Conservation (phyloP, 2,113 vertebrate genomes). For the Periophthalmodon schlosseri region DNA sequence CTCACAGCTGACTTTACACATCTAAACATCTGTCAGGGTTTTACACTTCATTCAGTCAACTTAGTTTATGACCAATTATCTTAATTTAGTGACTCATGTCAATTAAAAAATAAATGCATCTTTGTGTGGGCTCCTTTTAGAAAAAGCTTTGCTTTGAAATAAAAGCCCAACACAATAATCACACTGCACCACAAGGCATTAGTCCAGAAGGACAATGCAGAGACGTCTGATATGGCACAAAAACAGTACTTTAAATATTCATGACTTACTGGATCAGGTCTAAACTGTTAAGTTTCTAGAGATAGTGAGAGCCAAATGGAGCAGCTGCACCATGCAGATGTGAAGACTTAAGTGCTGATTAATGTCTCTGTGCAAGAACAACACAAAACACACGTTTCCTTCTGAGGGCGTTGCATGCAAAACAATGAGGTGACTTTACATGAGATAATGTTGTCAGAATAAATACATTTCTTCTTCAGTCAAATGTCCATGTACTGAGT, state of each 20-base stretch:
- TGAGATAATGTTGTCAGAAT: constrained; percentile 57
- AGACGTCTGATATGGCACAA: constrained; percentile 72
- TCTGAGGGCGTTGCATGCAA: constrained; percentile 74
- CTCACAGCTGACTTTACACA: constrained; percentile 55
- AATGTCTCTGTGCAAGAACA: constrained; percentile 62
- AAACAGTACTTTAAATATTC: constrained; percentile 58
- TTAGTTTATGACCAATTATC: constrained; percentile 37
- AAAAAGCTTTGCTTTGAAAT: constrained; percentile 66
- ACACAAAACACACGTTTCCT: constrained; percentile 65
- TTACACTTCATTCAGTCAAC: constrained; percentile 31
- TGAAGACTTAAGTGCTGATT: constrained; percentile 65
- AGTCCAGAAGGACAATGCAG: constrained; percentile 55
- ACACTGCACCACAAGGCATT: constrained; percentile 51
- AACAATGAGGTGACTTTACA: constrained; percentile 70
- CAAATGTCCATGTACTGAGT: constrained; percentile 52
- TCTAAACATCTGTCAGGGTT: constrained; percentile 47
- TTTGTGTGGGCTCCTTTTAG: constrained; percentile 34
- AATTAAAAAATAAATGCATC: constrained; percentile 58
- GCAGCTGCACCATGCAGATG: constrained; percentile 65
- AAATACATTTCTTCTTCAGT: constrained; percentile 69
- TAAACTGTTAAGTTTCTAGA: constrained; percentile 40
- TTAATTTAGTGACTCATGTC: constrained; percentile 70
- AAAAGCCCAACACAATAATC: constrained; percentile 43
- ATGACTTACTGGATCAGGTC: constrained; percentile 31
- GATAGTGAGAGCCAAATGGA: constrained; percentile 55